Evolutionary conservation across 2,797 vertebrate species (phyloP).

Genomic region (Capromys pilorides): DNA sequence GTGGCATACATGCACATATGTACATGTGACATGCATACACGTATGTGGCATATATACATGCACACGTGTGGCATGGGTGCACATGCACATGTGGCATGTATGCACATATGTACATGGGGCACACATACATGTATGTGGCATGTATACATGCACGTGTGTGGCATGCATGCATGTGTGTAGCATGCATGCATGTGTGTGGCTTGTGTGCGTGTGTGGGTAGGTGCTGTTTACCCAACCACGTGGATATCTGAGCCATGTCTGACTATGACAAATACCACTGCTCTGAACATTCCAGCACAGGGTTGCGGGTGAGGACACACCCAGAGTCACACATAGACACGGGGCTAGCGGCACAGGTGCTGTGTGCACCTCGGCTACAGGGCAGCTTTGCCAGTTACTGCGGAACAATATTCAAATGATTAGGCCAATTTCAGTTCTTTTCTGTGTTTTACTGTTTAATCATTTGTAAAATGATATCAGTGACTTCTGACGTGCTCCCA

Average conservation of each 20-base stretch:
- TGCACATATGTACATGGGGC: no score
- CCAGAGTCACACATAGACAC: accelerated
- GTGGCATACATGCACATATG: no score
- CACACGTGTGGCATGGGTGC: no score
- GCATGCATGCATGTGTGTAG: no score
- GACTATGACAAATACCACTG: not conserved
- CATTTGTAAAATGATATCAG: not conserved
- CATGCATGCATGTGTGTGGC: no score
- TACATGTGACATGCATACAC: no score
- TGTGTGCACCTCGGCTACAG: not conserved
- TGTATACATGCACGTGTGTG: no score
- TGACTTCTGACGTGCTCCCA: not conserved
- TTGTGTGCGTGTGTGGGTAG: not conserved
- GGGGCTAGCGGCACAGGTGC: no score
- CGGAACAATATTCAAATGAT: not conserved
- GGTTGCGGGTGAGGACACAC: not conserved
- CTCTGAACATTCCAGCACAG: not conserved
- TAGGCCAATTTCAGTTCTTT: not conserved
- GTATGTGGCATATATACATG: no score
- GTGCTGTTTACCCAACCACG: not conserved
- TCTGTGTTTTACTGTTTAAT: slow-evolving; percentile 59
- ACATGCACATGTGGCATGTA: no score
- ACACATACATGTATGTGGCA: no score
- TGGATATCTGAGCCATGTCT: not conserved
- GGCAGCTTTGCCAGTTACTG: accelerated